A percentile compares a stretch with the other conserved stretches of the same genome.
phyloP scores from a whole-genome alignment of 2,113 vertebrate species.

The Marcusenius ussheri region DNA sequence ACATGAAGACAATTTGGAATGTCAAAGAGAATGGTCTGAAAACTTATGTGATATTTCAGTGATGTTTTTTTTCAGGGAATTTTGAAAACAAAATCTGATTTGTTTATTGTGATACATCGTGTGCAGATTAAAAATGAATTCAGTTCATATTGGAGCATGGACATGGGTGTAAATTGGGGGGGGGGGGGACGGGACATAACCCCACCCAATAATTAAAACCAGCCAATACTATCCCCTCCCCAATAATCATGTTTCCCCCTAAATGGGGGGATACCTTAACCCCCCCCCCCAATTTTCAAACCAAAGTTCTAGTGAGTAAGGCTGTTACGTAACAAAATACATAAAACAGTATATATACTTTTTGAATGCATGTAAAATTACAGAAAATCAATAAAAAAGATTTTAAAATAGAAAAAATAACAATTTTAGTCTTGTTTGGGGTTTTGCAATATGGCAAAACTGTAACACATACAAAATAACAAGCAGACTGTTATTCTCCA shows the following conservation, averaged over 20 bases:
- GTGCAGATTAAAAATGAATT: background rate
- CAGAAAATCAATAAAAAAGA: background rate
- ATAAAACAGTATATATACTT: background rate
- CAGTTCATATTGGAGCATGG: background rate
- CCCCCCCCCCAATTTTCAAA: too few relatives aligned
- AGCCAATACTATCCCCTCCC: too few relatives aligned
- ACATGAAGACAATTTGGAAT: background rate
- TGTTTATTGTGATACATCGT: background rate
- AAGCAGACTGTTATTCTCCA: background rate
- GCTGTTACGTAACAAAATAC: background rate
- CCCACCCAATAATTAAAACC: too few relatives aligned
- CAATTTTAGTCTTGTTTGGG: background rate
- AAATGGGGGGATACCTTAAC: too few relatives aligned
- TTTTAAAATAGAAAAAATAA: background rate
- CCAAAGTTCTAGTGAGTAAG: background rate
- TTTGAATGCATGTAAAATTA: background rate
- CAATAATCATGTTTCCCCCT: too few relatives aligned
- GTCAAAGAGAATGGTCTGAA: background rate
- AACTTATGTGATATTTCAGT: background rate
- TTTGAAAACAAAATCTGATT: background rate
- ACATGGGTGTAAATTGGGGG: background rate
- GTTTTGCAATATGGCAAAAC: background rate
- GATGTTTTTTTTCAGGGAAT: background rate
- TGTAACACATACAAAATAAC: background rate
- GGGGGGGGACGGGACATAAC: too few relatives aligned